Base-by-base conservation (phyloP, 2,888 invertebrate species). In the Ophioninae sp. region DNA sequence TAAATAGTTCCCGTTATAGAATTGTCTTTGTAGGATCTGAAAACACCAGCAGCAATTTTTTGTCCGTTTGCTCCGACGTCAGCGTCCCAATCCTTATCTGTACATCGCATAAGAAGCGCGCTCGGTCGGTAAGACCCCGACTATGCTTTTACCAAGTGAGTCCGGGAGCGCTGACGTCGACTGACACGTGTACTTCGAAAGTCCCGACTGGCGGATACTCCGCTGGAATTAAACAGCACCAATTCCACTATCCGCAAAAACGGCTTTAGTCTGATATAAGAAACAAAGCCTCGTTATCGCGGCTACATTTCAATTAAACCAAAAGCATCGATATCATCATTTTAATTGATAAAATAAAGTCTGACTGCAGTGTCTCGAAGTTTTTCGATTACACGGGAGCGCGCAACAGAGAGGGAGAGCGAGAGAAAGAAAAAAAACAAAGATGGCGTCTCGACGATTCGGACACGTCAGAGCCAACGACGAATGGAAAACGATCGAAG, bases 391-490 rank as follows among this genome's bases (percentile, higher is more conserved):
- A 1, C 7, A 30, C 44, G 23, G 22, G 59, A 20, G 20, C n/a
- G 59, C 2, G 9, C 59, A 2, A 59, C 44, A 67, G 22, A 37
- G 20, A 9, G 10, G 7, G 30, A 39, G 64, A 37, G 41, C 39
- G 59, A 59, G 68, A 69, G 58, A 65, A 39, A 59, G 59, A 59
- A 51, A 67, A 69, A 69, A 80, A 77, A 79, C 69, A 76, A 61
- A 79, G 59, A 81, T 81, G 65, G 69, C 74, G 75, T 37, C 17
- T 10, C 56, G 30, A 3, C 30, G 56, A 10, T 8, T 58, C 41
- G 59, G 78, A 84, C 81, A 84, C 84, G 84, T 79, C 81, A 81
- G 81, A 56, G 41, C 20, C 8, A 17, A 22, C 68, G 63, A 63
- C 84, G 58, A 84, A 84, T 84, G 7, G 37, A 37, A 56, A 2